Evolutionary conservation across 37 sponge, comb jelly and placozoan species (phyloP), one percentile per base, ranked within the genome.

Genomic region (Amphimedon queenslandica): DNA sequence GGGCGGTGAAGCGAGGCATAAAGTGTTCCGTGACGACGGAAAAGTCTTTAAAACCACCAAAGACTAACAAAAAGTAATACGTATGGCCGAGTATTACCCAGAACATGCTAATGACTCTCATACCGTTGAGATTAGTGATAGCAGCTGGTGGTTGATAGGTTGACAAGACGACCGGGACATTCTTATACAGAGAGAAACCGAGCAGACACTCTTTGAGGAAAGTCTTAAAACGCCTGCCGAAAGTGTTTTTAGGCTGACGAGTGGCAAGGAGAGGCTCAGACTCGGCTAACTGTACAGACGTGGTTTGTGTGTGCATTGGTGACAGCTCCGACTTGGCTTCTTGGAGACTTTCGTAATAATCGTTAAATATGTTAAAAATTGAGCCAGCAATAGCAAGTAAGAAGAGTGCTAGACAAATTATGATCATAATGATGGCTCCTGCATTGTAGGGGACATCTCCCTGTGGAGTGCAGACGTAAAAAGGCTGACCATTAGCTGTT

Each of bases 51-150:
- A 47, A 47, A 18, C 53, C 53, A 18, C 13, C 13, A 28, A 71
- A 36, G 0, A 18, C 53, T 70, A 70, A 74, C 53, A 78, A 1
- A 51, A 71, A 47, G 34, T 73, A 33, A 40, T 41, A 70, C 36
- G 63, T 57, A 51, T 94, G 95, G 11, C 92, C 70, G 1, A 87
- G 30, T 16, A 94, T 90, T 28, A 90, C 88, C 95, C 95, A 94
- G 36, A 74, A 83, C 85, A 94, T 87, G 42, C 92, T 90, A 1
- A 94, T 83, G 47, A 84, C 80, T 5, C 95, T 83, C 20, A 94
- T 66, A 2, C 91, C 91, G 66, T 94, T 86, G 27, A 90, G 51
- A 43, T 88, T 73, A 8, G 79, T 73, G 42, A 94, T 87, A 29
- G 85, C 86, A 58, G 47, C 21, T 5, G 89, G 76, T 2, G 89